Base-by-base conservation (phyloP, 2,888 invertebrate genomes). In the Meghimatium bilineatum region DNA sequence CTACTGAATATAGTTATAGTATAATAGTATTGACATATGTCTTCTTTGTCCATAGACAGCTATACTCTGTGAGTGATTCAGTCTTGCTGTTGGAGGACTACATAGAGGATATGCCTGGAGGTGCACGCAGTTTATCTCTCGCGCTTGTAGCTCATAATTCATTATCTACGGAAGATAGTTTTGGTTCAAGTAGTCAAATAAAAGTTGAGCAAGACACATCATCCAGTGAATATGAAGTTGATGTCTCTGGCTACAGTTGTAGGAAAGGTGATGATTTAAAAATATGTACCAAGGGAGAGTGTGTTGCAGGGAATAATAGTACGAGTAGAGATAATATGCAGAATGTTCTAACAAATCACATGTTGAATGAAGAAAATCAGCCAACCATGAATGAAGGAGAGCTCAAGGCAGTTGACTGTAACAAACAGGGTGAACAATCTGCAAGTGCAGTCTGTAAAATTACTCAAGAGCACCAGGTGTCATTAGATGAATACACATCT, bases 11-110 rank as follows among this genome's bases (percentile, higher is more conserved):
- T 3, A 14, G 56, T 20, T 2, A 6, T 3, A 56, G 56, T 10
- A 56, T 44, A 12, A 44, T 44, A 12, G 44, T 44, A 12, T 44
- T 44, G 12, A 8, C 12, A 12, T 44, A 12, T 44, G 12, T 44
- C 5, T 44, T 75, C n/a, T 63, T 82, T 63, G 56, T 69, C 75
- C 72, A 17, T 69, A 84, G 85, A 52, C 74, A 86, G 29, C 38
- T 86, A 44, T 86, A 86, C 66, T 66, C 74, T 26, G 84, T 86
- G 52, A 81, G 71, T 63, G 79, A 81, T 29, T 23, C 80, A 8
- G 38, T 23, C 23, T 71, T 75, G 26, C 63, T 85, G 38, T 26
- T 84, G 36, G 80, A 84, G 17, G 84, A 84, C 38, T 80, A 78
- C 32, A 14, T 74, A 26, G 63, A 69, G 0, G 23, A 49, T 44